A percentile compares a stretch with the other conserved stretches of the same genome.
phyloP scores from a whole-genome alignment of 2,113 vertebrate genomes.

The Ia io region DNA sequence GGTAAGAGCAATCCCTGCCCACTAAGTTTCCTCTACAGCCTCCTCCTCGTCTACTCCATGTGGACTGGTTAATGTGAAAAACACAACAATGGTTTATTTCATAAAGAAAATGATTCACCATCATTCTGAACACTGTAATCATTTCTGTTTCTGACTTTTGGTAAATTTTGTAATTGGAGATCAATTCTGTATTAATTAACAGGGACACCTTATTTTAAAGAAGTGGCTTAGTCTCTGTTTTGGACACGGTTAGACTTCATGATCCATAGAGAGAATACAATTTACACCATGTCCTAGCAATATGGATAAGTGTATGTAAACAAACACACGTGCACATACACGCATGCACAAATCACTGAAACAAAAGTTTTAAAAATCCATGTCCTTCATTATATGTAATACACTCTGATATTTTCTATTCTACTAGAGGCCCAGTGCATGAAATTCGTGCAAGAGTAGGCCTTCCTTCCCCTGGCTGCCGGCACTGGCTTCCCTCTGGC shows the following conservation, averaged over 20 bases:
- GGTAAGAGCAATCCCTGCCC: background rate
- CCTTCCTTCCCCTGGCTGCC: too few species aligned
- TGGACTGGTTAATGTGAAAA: constrained; percentile 11
- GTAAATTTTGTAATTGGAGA: background rate
- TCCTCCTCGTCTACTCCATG: background rate
- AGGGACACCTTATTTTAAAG: constrained; percentile 3
- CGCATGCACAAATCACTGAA: background rate
- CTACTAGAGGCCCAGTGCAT: background rate
- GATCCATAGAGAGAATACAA: background rate
- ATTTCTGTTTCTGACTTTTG: constrained; percentile 14
- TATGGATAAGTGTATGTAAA: background rate
- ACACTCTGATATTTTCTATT: background rate
- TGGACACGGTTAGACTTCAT: background rate
- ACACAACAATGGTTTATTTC: background rate
- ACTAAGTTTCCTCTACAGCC: background rate
- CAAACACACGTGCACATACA: background rate
- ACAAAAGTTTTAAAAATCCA: background rate
- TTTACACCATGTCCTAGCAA: background rate
- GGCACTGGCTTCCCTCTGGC: too few species aligned
- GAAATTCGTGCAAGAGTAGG: too few species aligned
- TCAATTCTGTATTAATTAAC: constrained; percentile 10
- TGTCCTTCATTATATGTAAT: background rate
- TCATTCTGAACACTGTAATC: background rate
- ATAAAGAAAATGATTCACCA: background rate
- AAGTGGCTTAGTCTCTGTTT: background rate